phyloP scores from a whole-genome alignment of 1,140 invertebrate genomes.

The Paraescarpia echinospica region DNA sequence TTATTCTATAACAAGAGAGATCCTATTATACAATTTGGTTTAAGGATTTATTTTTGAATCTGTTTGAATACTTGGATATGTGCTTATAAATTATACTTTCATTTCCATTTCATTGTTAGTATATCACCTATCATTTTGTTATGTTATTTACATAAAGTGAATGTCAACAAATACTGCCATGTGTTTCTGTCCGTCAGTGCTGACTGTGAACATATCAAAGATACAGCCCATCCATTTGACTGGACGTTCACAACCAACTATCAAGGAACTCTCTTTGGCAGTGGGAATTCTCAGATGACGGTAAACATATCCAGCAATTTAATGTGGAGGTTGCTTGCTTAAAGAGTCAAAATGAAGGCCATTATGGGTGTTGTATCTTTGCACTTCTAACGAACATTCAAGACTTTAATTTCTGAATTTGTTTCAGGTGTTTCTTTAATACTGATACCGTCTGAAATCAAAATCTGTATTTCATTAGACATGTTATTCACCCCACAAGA shows the following conservation, averaged over 20 bases:
- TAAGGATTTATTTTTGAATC: too few species aligned
- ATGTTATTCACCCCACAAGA: too few species aligned
- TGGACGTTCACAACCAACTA: slow-evolving; percentile 98
- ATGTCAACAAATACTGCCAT: slow-evolving; percentile 1
- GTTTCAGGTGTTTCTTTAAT: too few species aligned
- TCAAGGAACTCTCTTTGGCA: slow-evolving; percentile 75
- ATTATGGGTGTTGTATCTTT: slow-evolving; percentile 3
- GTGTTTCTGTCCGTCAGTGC: slow-evolving; percentile 37
- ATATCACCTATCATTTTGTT: too few species aligned
- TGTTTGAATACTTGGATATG: too few species aligned
- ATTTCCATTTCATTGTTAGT: too few species aligned
- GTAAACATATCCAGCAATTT: not conserved
- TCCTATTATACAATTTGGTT: too few species aligned
- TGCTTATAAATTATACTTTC: too few species aligned
- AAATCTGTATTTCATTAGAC: not conserved
- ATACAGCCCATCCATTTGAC: slow-evolving; percentile 87
- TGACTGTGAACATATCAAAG: slow-evolving; percentile 67
- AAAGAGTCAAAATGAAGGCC: not conserved
- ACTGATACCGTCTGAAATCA: not conserved
- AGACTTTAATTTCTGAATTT: not conserved
- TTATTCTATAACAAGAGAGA: too few species aligned
- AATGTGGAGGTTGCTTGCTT: not conserved
- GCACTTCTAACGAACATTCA: not conserved
- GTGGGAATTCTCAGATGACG: not conserved
- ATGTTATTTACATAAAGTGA: not conserved